Evolutionary conservation across 2,797 vertebrate genomes (phyloP).

Genomic region (Cirrhinus mrigala): DNA sequence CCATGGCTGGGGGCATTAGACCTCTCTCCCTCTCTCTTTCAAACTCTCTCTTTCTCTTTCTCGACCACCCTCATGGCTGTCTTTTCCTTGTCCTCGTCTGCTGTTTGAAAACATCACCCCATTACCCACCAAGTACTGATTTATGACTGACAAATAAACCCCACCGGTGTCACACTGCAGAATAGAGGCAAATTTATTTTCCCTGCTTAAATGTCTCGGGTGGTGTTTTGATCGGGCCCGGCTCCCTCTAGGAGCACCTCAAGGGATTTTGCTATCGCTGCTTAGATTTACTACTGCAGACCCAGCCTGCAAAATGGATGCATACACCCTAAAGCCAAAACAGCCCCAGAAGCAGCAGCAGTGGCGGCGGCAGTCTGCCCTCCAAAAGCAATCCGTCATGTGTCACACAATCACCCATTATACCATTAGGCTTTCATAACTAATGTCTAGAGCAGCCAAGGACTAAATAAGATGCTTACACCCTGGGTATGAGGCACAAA

Average conservation of each 20-base stretch:
- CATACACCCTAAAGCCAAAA: constrained; percentile 47
- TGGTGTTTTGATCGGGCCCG: constrained; percentile 22
- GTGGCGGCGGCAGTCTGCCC: background rate
- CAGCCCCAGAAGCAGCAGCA: constrained; percentile 12
- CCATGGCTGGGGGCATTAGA: constrained; percentile 20
- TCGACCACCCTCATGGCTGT: constrained; percentile 10
- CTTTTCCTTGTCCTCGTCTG: constrained; percentile 5
- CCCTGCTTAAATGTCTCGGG: constrained; percentile 17
- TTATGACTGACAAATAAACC: constrained; percentile 35
- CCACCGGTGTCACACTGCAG: background rate
- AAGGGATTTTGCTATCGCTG: constrained; percentile 36
- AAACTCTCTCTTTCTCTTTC: background rate
- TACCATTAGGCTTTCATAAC: constrained; percentile 43
- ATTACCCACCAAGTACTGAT: constrained; percentile 31
- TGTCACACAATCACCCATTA: constrained; percentile 21
- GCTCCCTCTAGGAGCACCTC: constrained; percentile 39
- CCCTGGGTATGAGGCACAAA: constrained; percentile 16
- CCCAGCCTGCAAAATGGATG: constrained; percentile 47
- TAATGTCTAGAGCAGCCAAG: constrained; percentile 22
- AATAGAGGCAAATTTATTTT: constrained; percentile 19
- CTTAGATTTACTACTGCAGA: constrained; percentile 53
- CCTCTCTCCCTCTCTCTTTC: background rate
- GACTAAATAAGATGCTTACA: constrained; percentile 35
- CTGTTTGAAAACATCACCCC: constrained; percentile 19
- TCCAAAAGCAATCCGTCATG: constrained; percentile 40